Evolutionary conservation across 2,797 vertebrate species (phyloP), one percentile per base, ranked within the genome.

Genomic region (Macropodus opercularis): DNA sequence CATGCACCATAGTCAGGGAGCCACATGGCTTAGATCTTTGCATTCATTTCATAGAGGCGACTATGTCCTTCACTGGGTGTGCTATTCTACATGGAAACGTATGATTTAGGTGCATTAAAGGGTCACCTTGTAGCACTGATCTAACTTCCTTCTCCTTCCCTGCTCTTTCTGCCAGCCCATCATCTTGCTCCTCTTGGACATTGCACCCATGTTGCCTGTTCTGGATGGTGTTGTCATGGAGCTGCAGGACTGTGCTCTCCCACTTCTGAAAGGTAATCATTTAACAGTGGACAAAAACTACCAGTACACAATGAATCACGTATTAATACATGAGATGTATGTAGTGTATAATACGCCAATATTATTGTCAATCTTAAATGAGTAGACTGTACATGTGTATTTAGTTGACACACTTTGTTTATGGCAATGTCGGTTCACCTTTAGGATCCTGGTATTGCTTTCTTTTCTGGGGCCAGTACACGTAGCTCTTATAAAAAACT

Each of bases 161-260:
- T 6, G 18, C 18, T 59, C 38, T 35, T 21, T 23, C 42, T 66
- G 6, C 75, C 85, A 99, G 97, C 91, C 94, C 40, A 79, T 99
- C 57, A 23, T 86, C 70, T 92, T 98, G 70, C 69, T 96, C 42
- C 91, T 99, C 43, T 81, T 98, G 91, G 97, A 99, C 84, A 97
- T 99, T 67, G 83, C 95, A 3, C 94, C 95, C 39, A 98, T 98
- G 96, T 87, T 98, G 93, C 88, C 93, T 0, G 96, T 98, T 2
- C 63, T 98, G 82, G 94, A 95, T 0, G 97, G 96, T 1, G 95
- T 98, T 5, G 91, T 98, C 73, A 98, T 99, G 97, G 97, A 99
- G 89, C 90, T 99, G 67, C 96, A 98, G 84, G 97, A 99, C 86
- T 98, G 95, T 75, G 95, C 96, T 53, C 92, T 98, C 51, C 95